A percentile compares a stretch with the other conserved stretches of the same genome.
phyloP scores from a whole-genome alignment of 2,797 vertebrate species.

The Merluccius polli region DNA sequence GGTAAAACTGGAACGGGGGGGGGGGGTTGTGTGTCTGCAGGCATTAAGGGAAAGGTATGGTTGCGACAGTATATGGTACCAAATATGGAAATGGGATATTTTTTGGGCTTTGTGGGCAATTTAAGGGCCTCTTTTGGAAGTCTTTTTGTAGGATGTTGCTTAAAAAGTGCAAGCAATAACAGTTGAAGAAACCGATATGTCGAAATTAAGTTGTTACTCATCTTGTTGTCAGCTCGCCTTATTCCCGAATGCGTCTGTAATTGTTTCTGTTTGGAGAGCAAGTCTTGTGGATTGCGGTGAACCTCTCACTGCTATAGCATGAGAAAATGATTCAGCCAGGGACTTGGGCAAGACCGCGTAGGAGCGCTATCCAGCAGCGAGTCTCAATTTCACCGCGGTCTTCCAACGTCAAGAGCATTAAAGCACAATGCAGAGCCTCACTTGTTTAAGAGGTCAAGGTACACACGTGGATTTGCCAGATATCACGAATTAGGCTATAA shows the following conservation, averaged over 20 bases:
- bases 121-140: too few species aligned
- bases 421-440: constrained; percentile 44
- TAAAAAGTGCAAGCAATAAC: neutral
- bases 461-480: constrained; percentile 59
- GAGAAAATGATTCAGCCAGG: constrained; percentile 39
- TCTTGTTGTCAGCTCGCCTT: too few species aligned
- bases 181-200: neutral
- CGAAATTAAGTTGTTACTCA: neutral
- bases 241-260: neutral
- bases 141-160: neutral
- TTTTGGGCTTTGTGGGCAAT: too few species aligned
- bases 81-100: neutral
- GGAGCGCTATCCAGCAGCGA: constrained; percentile 55
- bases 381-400: constrained; percentile 50
- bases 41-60: neutral
- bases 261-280: neutral
- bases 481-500: constrained; percentile 51
- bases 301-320: neutral
- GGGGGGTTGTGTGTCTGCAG: too few species aligned
- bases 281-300: neutral
- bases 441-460: constrained; percentile 59
- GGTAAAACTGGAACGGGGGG: too few species aligned
- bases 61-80: neutral
- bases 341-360: constrained; percentile 48
- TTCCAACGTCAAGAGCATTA: constrained; percentile 49